Evolutionary conservation across 35 echinoderm and acorn worm genomes (phyloP), one percentile per base, ranked within the genome.

Genomic region (Ptychodera flava): DNA sequence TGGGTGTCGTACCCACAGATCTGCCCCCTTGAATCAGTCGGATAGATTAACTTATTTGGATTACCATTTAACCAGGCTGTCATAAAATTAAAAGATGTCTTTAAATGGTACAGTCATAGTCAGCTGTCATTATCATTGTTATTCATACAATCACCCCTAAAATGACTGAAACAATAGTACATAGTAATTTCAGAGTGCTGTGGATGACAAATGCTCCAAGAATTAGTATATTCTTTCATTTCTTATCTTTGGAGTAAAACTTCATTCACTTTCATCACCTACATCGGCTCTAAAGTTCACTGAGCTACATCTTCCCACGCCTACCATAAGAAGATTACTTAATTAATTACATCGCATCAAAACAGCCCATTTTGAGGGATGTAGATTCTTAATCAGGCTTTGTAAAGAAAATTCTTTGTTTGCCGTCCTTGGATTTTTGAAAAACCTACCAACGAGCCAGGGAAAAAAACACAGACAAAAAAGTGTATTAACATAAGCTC

Each of bases 1-100:
- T 1, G 31, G 0, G 85, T 2, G 22, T 36, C 1, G 15, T 38
- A 38, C 15, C 85, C 85, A 86, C 85, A 86, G 1, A 86, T 78
- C 15, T 76, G 85, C 31, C 85, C 85, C 35, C 33, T 76, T 2
- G 36, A 86, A 34, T 86, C 85, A 33, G 85, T 86, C 0, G 85
- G 85, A 35, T 86, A 76, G 0, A 86, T 38, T 35, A 86, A 31
- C 34, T 34, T 77, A 16, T 38, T 76, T 28, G 85, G 85, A 52
- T 86, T 53, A 10, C 85, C 85, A 30, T 86, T 86, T 1, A 76
- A 76, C 85, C 85, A 86, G 16, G 45, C 85, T 84, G 45, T 64
- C 6, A 64, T 64, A 12, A 12, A 64, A 64, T 12, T 64, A 64
- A 22, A 6, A 64, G 6, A 64, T 64, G 6, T 64, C 45, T 64